A percentile compares a stretch with the other conserved stretches of the same genome.
phyloP scores from a whole-genome alignment of 2,797 vertebrate species.

The Euthynnus affinis region DNA sequence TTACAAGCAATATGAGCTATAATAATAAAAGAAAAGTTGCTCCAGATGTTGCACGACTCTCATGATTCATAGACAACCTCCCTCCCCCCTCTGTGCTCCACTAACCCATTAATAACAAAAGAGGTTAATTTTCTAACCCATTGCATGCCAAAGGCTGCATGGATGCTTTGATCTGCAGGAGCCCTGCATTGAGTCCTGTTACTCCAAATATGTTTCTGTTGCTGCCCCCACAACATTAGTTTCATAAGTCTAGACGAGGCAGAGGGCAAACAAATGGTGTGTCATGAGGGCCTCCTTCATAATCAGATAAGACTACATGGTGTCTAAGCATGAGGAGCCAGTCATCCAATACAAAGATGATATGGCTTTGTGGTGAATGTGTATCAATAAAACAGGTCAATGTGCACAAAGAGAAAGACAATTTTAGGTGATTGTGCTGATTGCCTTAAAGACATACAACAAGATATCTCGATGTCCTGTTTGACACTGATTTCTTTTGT shows the following conservation, averaged over 20 bases:
- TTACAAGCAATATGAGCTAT: neutral
- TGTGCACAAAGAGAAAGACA: constrained; percentile 1
- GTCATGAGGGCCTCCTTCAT: constrained; percentile 50
- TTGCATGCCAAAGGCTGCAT: constrained; percentile 29
- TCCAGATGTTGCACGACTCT: constrained; percentile 38
- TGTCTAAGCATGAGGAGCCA: constrained; percentile 45
- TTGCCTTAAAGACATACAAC: neutral
- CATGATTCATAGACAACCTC: constrained; percentile 12
- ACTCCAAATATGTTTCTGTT: constrained; percentile 34
- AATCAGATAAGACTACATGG: constrained; percentile 62
- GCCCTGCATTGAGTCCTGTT: constrained; percentile 44
- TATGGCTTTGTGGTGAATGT: constrained; percentile 20
- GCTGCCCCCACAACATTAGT: constrained; percentile 10
- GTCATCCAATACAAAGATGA: constrained; percentile 24
- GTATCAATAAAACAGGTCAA: constrained; percentile 37
- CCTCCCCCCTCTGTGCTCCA: constrained; percentile 41
- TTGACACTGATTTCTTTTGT: constrained; percentile 51
- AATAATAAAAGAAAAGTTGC: neutral
- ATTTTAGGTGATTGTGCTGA: constrained; percentile 20
- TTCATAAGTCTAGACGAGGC: constrained; percentile 58
- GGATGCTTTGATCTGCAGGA: constrained; percentile 55
- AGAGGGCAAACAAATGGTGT: constrained; percentile 68
- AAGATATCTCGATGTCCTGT: constrained; percentile 12
- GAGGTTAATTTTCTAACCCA: constrained; percentile 48
- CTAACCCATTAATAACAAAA: constrained; percentile 61